phyloP scores from a whole-genome alignment of 1,140 invertebrate species.

The Vanessa tameamea region DNA sequence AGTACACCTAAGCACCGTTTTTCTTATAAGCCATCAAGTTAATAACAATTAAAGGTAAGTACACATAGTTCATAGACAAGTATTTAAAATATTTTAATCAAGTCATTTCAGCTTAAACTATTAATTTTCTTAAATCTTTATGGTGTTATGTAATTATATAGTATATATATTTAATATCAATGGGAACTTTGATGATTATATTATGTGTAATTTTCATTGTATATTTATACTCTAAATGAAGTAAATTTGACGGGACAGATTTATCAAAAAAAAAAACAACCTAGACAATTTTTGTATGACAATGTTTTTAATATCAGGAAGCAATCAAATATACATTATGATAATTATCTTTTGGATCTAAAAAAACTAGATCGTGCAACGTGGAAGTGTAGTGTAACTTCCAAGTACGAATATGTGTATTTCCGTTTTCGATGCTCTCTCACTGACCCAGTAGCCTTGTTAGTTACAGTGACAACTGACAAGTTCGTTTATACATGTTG shows the following conservation, averaged over 20 bases:
- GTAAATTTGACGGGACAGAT: neutral
- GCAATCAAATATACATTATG: neutral
- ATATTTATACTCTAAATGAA: neutral
- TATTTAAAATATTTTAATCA: too few relatives aligned
- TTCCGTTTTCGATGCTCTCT: constrained; percentile 39
- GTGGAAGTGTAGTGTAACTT: constrained; percentile 30
- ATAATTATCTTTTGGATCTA: constrained; percentile 16
- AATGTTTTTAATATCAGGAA: neutral
- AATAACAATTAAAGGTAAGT: too few relatives aligned
- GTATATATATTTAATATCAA: too few relatives aligned
- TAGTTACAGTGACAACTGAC: constrained; percentile 38
- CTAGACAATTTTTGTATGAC: neutral
- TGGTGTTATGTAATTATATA: too few relatives aligned
- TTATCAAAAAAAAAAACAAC: too few relatives aligned
- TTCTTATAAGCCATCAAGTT: too few relatives aligned
- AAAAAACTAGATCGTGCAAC: constrained; percentile 12
- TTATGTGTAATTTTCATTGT: too few relatives aligned
- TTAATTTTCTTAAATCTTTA: too few relatives aligned
- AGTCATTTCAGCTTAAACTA: too few relatives aligned
- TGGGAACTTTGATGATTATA: too few relatives aligned
- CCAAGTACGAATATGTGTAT: constrained; percentile 30
- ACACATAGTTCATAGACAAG: too few relatives aligned
- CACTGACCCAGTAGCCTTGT: constrained; percentile 44
- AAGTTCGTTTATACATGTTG: constrained; percentile 25
- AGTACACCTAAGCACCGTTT: too few relatives aligned